Conservation (phyloP, 2,113 vertebrate genomes). For the Pteronura brasiliensis region DNA sequence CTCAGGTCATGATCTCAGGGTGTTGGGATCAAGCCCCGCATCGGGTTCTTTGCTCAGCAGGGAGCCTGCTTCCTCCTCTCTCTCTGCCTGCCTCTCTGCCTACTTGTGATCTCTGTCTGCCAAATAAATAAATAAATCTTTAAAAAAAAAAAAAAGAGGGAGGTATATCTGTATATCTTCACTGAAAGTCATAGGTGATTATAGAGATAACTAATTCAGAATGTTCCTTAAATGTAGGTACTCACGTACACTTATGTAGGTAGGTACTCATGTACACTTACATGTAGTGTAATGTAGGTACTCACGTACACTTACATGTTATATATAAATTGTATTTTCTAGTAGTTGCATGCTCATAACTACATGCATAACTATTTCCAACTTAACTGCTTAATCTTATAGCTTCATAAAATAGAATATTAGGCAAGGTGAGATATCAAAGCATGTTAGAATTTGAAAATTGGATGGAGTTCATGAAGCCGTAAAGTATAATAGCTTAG, state of each 20-base stretch:
- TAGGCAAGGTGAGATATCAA: conserved; percentile 11
- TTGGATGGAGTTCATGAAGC: neutral
- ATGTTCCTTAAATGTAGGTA: neutral
- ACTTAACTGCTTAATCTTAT: neutral
- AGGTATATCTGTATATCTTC: neutral
- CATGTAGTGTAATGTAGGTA: neutral
- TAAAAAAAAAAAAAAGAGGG: neutral
- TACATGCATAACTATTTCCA: neutral
- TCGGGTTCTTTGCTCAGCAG: too few species aligned
- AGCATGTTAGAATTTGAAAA: conserved; percentile 53
- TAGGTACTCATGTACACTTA: neutral
- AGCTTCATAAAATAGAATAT: conserved; percentile 13
- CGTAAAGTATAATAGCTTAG: neutral
- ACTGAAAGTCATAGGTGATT: neutral
- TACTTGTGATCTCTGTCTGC: too few species aligned
- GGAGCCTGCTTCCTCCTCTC: too few species aligned
- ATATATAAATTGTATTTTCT: neutral
- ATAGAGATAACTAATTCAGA: neutral
- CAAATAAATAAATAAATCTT: too few species aligned
- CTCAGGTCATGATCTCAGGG: too few species aligned
- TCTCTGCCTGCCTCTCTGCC: too few species aligned
- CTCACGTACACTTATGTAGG: neutral
- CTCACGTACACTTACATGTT: neutral
- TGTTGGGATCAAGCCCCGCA: too few species aligned
- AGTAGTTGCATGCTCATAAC: neutral